These are phyloP conservation scores for Trypoxylus dichotomus DNA, from an alignment of 1,140 invertebrate genomes.

Conservation along the genomic window DNA sequence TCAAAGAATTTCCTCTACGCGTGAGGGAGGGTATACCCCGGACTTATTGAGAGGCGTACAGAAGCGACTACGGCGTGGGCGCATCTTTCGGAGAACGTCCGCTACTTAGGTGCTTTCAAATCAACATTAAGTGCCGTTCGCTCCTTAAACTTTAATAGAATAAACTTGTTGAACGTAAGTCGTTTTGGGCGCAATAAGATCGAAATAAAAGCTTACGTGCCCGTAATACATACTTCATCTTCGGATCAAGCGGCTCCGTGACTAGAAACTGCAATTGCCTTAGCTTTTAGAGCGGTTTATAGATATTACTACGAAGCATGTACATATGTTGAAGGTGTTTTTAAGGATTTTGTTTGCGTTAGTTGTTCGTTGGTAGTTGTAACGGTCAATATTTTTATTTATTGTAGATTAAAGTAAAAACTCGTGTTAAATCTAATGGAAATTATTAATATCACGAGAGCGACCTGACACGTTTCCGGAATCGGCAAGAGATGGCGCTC, in stretches of 20 bases:
- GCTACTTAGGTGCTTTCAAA: background rate
- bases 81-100: background rate
- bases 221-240: background rate
- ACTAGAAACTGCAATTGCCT: background rate
- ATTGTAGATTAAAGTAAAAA: too few species aligned
- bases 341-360: too few species aligned
- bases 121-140: background rate
- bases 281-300: background rate
- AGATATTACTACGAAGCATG: background rate
- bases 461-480: too few species aligned
- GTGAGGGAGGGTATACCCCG: too few species aligned
- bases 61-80: background rate
- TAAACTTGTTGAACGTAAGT: constrained; percentile 2
- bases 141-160: background rate
- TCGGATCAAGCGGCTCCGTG: background rate
- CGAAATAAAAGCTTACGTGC: background rate
- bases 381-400: too few species aligned
- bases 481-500: too few species aligned
- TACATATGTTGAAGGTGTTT: too few species aligned
- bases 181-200: background rate
- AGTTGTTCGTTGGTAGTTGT: too few species aligned
- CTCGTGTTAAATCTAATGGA: too few species aligned
- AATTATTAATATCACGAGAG: too few species aligned
- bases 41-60: background rate
- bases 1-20: too few species aligned